Base-by-base conservation (phyloP, 2,888 invertebrate species). In the Chromoteleia sp. region DNA sequence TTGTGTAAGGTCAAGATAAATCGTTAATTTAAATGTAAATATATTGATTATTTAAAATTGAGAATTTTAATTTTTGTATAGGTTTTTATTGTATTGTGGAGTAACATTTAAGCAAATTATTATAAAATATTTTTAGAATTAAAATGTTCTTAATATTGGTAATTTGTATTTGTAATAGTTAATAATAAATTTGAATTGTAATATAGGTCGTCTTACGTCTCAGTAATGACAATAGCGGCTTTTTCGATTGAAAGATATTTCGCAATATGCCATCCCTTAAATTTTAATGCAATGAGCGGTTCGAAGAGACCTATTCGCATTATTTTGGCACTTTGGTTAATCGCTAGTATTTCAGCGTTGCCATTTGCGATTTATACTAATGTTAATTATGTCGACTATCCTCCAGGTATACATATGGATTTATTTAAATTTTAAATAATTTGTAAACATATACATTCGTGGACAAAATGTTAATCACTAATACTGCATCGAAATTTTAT, bases 181-280 rank as follows among this genome's bases (percentile, higher is more conserved):
- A 25, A 4, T 25, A 29, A 56, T 70, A 15, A 67, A 59, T 52
- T 21, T 59, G 14, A 58, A 21, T 67, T 63, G 82, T 74, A 2
- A 93, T 92, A 15, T 92, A 97, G 97, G 92, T 97, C 97, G 0
- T 96, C 97, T 0, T 97, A 98, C 92, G 97, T 97, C 0, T 98
- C 98, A 0, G 97, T 98, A 56, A 92, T 98, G 88, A 98, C 98
- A 19, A 98, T 98, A 85, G 97, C 97, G 48, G 97, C 97, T 1
- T 98, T 98, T 92, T 97, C 98, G 0, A 94, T 96, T 92, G 98
- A 98, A 92, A 94, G 98, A 45, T 97, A 97, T 92, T 92, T 98
- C 84, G 98, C 98, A 30, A 98, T 98, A 88, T 98, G 98, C 89
- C 96, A 97, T 90, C 98, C 98, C 0, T 92, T 98, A 41, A 95